Evolutionary conservation across 2,888 invertebrate species (phyloP).

Genomic region (Bembecia ichneumoniformis): DNA sequence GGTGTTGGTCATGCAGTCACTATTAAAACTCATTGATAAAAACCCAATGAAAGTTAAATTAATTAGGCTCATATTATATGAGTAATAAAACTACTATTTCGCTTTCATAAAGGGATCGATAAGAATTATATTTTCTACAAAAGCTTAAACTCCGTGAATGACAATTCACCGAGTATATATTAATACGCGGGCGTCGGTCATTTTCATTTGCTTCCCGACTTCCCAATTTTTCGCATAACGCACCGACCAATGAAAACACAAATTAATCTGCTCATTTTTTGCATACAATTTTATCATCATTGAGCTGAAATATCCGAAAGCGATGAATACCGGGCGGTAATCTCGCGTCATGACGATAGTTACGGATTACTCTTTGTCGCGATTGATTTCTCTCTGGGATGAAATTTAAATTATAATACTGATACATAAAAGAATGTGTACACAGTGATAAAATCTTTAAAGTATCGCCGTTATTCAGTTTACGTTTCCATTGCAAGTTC

Average conservation of each 20-base stretch:
- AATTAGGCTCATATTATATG: too few relatives aligned
- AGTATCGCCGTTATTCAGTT: background rate
- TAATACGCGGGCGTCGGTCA: slow-evolving; percentile 49
- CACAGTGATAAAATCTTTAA: background rate
- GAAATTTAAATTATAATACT: slow-evolving; percentile 18
- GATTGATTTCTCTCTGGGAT: slow-evolving; percentile 51
- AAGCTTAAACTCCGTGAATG: slow-evolving; percentile 29
- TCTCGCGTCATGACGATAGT: slow-evolving; percentile 57
- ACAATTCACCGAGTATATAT: slow-evolving; percentile 49
- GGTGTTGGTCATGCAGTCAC: too few relatives aligned
- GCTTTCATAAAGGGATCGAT: too few relatives aligned
- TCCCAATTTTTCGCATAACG: slow-evolving; percentile 70
- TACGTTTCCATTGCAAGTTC: slow-evolving; percentile 12
- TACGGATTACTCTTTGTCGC: slow-evolving; percentile 56
- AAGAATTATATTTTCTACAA: too few relatives aligned
- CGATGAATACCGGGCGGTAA: slow-evolving; percentile 51
- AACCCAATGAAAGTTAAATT: too few relatives aligned
- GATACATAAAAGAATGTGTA: background rate
- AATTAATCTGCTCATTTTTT: slow-evolving; percentile 73
- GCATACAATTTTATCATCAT: slow-evolving; percentile 66
- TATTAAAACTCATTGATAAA: too few relatives aligned
- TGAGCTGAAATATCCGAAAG: slow-evolving; percentile 58
- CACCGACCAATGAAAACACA: slow-evolving; percentile 66
- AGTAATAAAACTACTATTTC: too few relatives aligned
- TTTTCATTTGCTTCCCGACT: slow-evolving; percentile 59